Percentiles rank a stretch among this genome's conserved stretches.
Conservation (phyloP, 2,888 invertebrate genomes). For the Prenolepis imparis region DNA sequence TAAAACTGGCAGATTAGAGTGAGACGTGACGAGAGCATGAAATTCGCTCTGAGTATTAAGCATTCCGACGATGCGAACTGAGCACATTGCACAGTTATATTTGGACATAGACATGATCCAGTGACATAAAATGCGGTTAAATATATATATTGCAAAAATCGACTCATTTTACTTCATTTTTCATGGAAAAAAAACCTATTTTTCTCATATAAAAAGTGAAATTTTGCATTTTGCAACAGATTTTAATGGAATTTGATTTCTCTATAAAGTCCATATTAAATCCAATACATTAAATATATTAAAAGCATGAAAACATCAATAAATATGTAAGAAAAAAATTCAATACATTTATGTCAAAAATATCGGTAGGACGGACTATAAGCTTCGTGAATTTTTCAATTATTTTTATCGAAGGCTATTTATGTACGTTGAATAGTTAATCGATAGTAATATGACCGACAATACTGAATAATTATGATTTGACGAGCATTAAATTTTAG, state of each 20-base stretch:
- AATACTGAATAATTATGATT: constrained; percentile 1
- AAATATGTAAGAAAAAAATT: background rate
- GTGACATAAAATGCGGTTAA: background rate
- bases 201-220: background rate
- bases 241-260: background rate
- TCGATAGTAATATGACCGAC: background rate
- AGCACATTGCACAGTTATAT: constrained; percentile 30
- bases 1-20: constrained; percentile 64
- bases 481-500: background rate
- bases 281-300: background rate
- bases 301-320: background rate
- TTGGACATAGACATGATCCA: background rate
- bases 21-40: constrained; percentile 57
- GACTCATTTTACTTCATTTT: background rate
- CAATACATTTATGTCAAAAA: background rate
- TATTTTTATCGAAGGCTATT: background rate
- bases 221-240: background rate
- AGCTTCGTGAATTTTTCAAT: background rate
- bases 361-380: background rate
- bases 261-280: background rate
- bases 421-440: constrained; percentile 8
- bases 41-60: constrained; percentile 63
- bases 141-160: background rate
- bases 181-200: background rate
- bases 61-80: constrained; percentile 34